Percentiles rank a stretch among this genome's conserved stretches.
phyloP scores from a whole-genome alignment of 2,113 vertebrate genomes.

The Psittacula cyanocephala region DNA sequence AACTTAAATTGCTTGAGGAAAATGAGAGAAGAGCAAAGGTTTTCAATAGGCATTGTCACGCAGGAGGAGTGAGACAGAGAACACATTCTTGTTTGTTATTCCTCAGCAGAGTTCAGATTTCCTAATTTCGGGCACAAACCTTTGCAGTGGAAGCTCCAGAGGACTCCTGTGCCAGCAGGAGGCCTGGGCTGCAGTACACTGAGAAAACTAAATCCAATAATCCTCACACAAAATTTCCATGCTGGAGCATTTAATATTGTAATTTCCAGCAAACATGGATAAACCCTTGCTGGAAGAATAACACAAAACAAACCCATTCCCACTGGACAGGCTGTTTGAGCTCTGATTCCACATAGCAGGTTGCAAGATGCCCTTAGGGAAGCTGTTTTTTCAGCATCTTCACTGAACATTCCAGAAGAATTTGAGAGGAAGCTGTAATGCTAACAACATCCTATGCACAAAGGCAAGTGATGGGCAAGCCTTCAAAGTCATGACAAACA shows the following conservation, averaged over 20 bases:
- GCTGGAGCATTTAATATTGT: constrained; percentile 15
- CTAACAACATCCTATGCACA: neutral
- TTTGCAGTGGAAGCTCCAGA: neutral
- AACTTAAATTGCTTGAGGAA: neutral
- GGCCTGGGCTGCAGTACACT: neutral
- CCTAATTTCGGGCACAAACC: constrained; percentile 4
- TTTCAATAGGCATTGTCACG: neutral
- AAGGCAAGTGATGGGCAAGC: neutral
- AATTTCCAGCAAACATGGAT: constrained; percentile 32
- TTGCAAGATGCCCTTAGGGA: neutral
- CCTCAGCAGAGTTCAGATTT: neutral
- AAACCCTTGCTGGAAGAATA: constrained; percentile 28
- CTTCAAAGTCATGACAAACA: neutral
- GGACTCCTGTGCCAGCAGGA: constrained; percentile 1
- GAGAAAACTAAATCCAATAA: constrained; percentile 31
- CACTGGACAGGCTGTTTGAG: neutral
- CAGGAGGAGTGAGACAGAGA: neutral
- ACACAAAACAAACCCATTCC: constrained; percentile 5
- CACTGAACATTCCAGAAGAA: neutral
- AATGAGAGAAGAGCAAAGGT: neutral
- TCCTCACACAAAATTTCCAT: constrained; percentile 27
- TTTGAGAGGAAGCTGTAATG: neutral
- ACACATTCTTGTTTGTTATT: constrained; percentile 2
- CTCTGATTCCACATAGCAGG: neutral
- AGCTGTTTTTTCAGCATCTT: neutral